Percentiles rank a stretch among this genome's conserved stretches.
Evolutionary conservation across 2,888 invertebrate genomes (phyloP).

Genomic region (Nemotelus nigrinus): DNA sequence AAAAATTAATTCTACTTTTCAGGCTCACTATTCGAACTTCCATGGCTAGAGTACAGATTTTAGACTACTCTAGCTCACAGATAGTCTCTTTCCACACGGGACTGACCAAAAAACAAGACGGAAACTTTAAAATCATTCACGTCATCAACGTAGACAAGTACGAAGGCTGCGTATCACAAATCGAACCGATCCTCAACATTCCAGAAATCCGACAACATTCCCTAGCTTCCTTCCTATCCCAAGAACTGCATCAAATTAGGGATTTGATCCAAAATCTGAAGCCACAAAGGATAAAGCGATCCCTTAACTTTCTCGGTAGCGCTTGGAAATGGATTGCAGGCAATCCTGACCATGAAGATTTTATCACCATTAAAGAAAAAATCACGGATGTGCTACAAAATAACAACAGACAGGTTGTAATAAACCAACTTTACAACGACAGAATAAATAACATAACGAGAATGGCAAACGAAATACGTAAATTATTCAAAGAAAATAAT

Average conservation of each 20-base stretch:
- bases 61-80: constrained; percentile 14
- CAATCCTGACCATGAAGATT: constrained; percentile 10
- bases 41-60: neutral
- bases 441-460: neutral
- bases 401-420: neutral
- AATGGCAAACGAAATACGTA: constrained; percentile 1
- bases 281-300: constrained; percentile 11
- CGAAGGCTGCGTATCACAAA: neutral
- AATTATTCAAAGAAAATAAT: constrained; percentile 1
- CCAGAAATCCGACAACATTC: neutral
- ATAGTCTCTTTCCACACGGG: constrained; percentile 2
- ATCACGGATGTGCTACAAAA: neutral
- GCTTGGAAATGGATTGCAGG: constrained; percentile 12
- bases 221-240: neutral
- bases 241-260: neutral
- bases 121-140: constrained; percentile 15
- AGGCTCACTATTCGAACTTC: neutral
- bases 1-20: constrained; percentile 21
- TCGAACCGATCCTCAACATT: neutral
- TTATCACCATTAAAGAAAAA: neutral
- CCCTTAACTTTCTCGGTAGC: constrained; percentile 1
- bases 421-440: constrained; percentile 37
- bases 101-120: neutral
- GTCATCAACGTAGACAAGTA: neutral
- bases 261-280: neutral